These are phyloP conservation scores for Leucoraja erinaceus DNA, from an alignment of 2,113 vertebrate species.

Conservation along the genomic window DNA sequence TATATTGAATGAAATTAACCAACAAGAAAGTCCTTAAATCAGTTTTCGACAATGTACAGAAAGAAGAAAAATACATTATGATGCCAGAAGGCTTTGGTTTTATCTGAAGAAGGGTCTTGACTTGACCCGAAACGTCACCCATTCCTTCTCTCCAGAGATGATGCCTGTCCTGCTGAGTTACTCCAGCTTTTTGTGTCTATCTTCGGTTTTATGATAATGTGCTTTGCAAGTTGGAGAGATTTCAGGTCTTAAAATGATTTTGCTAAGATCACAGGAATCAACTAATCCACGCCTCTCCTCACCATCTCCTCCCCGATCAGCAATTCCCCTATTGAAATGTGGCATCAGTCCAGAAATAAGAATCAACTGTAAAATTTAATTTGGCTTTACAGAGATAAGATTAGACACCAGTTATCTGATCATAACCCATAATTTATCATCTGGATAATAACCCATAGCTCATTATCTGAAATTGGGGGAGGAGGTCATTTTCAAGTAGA, in stretches of 20 bases:
- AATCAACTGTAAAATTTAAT: background rate
- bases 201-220: background rate
- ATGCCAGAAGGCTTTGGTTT: no score
- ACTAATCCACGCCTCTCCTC: background rate
- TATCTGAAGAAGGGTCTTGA: no score
- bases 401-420: background rate
- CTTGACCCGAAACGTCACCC: no score
- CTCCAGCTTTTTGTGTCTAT: no score
- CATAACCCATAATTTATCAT: no score
- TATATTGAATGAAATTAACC: no score
- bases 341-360: background rate
- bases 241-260: background rate
- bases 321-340: background rate
- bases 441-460: no score
- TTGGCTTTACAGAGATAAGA: background rate
- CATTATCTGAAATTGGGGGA: background rate
- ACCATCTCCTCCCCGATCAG: background rate
- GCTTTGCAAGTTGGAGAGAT: background rate
- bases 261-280: background rate
- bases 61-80: no score
- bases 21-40: no score
- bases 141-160: no score
- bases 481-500: background rate
- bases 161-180: no score
- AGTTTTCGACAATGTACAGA: no score